Evolutionary conservation across 2,113 vertebrate species (phyloP), one percentile per base, ranked within the genome.

Genomic region (Poeciliopsis occidentalis): DNA sequence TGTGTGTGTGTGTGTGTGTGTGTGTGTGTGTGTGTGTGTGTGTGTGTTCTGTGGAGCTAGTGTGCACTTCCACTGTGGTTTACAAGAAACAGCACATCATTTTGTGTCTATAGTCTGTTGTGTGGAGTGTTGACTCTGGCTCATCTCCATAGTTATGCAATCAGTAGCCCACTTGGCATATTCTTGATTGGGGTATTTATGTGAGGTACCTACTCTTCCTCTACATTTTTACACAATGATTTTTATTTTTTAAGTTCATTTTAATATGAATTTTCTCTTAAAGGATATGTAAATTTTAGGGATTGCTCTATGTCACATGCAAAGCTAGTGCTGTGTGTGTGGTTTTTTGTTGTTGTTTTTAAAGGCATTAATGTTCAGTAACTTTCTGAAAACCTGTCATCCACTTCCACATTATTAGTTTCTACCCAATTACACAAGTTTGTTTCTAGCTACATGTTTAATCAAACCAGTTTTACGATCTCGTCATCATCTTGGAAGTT

Each of bases 141-240:
- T 87, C 65, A 67, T 0, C 78, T 71, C 78, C 75, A 83, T 29
- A 84, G 82, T 89, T 90, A 87, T 85, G 82, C 76, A 88, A 87
- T 77, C 81, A 61, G 4, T n/a, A 75, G 27, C 31, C 75, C 17
- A n/a, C 17, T 29, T 54, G 64, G 71, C 69, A 73, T 65, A 76
- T 79, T 73, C 37, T 69, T 65, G 22, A 8, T n/a, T 30, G 51
- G 32, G 3, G 60, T 75, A 65, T 73, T n/a, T 44, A 15, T 81
- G 68, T 72, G 44, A 47, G 44, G 44, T 47, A 17, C 12, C 13
- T 17, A 47, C 44, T 19, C 15, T 32, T 60, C 22, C 24, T 57
- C 22, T 24, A 3, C 22, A 57, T 24, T 54, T 54, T 54, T 7
- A 54, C 47, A 54, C 47, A 54, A 24, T 54, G 17, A 54, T 54